phyloP scores from a whole-genome alignment of 2,113 vertebrate species.

The Ammodytes marinus region DNA sequence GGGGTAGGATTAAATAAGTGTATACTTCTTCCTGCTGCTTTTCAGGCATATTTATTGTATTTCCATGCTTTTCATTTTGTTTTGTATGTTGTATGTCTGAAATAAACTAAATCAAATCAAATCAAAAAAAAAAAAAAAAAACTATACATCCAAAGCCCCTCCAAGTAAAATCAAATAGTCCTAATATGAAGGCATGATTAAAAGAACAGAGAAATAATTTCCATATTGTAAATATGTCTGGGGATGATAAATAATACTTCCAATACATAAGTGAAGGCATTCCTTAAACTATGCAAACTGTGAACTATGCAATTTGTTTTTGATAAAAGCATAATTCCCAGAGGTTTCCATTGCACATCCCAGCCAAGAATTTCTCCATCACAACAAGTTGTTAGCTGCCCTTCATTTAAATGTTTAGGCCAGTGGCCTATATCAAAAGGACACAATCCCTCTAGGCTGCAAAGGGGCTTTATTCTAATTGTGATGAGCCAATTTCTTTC shows the following conservation, averaged over 20 bases:
- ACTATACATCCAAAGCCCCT: not conserved
- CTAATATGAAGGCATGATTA: not conserved
- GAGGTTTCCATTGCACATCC: constrained; percentile 9
- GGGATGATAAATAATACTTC: too few relatives aligned
- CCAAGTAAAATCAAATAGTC: not conserved
- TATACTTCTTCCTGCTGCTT: too few relatives aligned
- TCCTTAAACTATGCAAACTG: not conserved
- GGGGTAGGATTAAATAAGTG: too few relatives aligned
- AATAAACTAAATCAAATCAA: too few relatives aligned
- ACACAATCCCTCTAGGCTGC: not conserved
- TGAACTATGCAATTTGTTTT: constrained; percentile 14
- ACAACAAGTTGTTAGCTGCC: constrained; percentile 3
- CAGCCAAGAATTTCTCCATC: constrained; percentile 16
- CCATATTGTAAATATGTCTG: not conserved
- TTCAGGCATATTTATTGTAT: too few relatives aligned
- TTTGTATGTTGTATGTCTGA: too few relatives aligned
- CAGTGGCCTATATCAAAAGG: not conserved
- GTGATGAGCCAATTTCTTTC: constrained; percentile 26
- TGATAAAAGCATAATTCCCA: not conserved
- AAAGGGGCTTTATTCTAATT: constrained; percentile 21
- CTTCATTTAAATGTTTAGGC: constrained; percentile 26
- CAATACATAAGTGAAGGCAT: not conserved
- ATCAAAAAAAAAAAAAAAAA: too few relatives aligned
- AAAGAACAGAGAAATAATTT: not conserved
- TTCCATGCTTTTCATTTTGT: too few relatives aligned